Evolutionary conservation across 2,113 vertebrate genomes (phyloP).

Genomic region (Microtus montanus): DNA sequence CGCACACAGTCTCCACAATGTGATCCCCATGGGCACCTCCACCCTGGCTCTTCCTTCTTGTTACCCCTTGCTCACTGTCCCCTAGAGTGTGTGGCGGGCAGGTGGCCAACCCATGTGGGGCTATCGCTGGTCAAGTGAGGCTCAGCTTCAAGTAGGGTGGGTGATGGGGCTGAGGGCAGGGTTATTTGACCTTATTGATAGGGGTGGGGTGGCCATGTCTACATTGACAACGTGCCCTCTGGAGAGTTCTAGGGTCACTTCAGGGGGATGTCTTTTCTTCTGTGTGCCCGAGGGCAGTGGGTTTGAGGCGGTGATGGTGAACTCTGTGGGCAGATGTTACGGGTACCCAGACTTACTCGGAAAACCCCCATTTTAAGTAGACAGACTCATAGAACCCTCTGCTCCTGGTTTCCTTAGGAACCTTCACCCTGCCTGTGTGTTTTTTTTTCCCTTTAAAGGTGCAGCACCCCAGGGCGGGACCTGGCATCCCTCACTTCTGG

Average conservation of each 20-base stretch:
- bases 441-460: not conserved
- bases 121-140: rapidly evolving
- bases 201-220: not conserved
- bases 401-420: not conserved
- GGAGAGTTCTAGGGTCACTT: rapidly evolving
- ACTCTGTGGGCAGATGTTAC: not conserved
- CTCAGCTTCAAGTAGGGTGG: rapidly evolving
- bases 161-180: not conserved
- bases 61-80: rapidly evolving
- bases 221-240: not conserved
- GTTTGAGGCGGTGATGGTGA: not conserved
- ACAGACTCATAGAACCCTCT: not conserved
- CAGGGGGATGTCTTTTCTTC: rapidly evolving
- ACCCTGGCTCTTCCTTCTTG: not conserved
- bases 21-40: not conserved
- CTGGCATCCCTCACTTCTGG: rapidly evolving
- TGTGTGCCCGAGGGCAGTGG: rapidly evolving
- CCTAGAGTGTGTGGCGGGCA: rapidly evolving
- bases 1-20: rapidly evolving
- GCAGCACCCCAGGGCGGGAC: not conserved
- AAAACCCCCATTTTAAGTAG: not conserved
- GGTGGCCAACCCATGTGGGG: rapidly evolving
- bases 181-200: not conserved
- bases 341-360: not conserved
- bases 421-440: not conserved